Percentiles rank a stretch among this genome's conserved stretches.
Conservation (phyloP, 1,140 invertebrate species). For the Dinothrombium tinctorium region DNA sequence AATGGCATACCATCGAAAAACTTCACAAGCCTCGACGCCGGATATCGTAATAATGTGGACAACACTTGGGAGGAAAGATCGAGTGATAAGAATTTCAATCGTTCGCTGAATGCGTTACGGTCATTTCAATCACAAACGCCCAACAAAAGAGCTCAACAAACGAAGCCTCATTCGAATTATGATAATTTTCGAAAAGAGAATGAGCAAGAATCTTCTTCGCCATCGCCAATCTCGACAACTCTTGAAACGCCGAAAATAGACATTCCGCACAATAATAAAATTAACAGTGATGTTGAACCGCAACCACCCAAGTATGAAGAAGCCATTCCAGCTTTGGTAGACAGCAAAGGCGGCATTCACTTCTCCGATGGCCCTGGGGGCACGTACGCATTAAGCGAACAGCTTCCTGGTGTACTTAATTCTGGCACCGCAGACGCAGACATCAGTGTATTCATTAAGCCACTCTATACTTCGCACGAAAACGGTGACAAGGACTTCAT, state of each 20-base stretch:
- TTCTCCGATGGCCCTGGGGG: conserved; percentile 14
- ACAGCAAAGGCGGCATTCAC: conserved; percentile 16
- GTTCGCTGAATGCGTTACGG: neutral
- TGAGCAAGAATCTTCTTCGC: neutral
- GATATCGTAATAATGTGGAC: neutral
- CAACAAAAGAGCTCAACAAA: neutral
- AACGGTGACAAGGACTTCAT: too few species aligned
- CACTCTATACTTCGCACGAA: neutral
- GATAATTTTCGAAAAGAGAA: neutral
- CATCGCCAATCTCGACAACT: neutral
- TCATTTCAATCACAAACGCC: neutral
- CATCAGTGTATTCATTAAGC: conserved; percentile 3
- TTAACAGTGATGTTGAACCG: conserved; percentile 9
- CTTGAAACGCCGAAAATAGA: neutral
- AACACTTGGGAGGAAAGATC: neutral
- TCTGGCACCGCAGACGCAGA: neutral
- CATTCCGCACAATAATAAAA: conserved; percentile 1
- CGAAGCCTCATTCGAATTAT: neutral
- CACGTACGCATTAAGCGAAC: conserved; percentile 4
- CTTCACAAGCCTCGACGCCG: neutral
- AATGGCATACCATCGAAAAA: neutral
- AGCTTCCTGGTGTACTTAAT: conserved; percentile 1
- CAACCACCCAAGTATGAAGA: conserved; percentile 15
- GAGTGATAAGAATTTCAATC: neutral
- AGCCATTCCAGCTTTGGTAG: conserved; percentile 16